Evolutionary conservation across 53 echinoderm and acorn worm species (phyloP).

Genomic region (Luidia sarsii): DNA sequence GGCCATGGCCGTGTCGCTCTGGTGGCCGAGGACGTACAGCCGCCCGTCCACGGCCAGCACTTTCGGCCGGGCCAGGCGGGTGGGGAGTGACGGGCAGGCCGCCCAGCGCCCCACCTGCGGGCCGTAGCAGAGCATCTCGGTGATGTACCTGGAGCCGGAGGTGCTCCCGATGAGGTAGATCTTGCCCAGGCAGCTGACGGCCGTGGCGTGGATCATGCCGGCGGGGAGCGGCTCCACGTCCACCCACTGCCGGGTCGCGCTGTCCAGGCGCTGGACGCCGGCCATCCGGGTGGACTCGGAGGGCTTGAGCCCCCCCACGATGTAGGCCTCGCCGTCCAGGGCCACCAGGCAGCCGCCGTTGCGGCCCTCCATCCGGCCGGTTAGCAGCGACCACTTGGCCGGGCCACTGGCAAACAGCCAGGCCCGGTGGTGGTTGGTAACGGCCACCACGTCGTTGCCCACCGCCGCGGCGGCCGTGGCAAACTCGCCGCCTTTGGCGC

Average conservation of each 20-base stretch:
- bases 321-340: background rate
- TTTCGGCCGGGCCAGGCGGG: slow-evolving; percentile 23
- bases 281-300: slow-evolving; percentile 5
- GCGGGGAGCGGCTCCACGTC: background rate
- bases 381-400: slow-evolving; percentile 44
- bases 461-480: background rate
- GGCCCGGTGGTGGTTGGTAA: slow-evolving; percentile 29
- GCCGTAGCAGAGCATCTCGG: slow-evolving; percentile 48
- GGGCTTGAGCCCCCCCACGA: slow-evolving; percentile 33
- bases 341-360: slow-evolving; percentile 43
- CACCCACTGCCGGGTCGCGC: slow-evolving; percentile 33
- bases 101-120: background rate
- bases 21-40: slow-evolving; percentile 50
- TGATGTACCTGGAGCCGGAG: slow-evolving; percentile 18
- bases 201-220: slow-evolving; percentile 15
- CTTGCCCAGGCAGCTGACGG: slow-evolving; percentile 27
- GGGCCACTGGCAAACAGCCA: slow-evolving; percentile 25
- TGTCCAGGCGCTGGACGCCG: slow-evolving; percentile 25
- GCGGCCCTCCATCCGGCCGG: slow-evolving; percentile 4
- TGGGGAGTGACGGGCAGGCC: slow-evolving; percentile 1
- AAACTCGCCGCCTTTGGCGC: slow-evolving; percentile 7
- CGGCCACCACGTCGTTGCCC: slow-evolving; percentile 33
- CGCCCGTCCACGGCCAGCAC: slow-evolving; percentile 15
- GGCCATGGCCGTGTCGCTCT: slow-evolving; percentile 27
- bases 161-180: slow-evolving; percentile 47